These are phyloP conservation scores for Lasioglossum zephyrum DNA, from an alignment of 2,888 invertebrate species.

Conservation along the genomic window DNA sequence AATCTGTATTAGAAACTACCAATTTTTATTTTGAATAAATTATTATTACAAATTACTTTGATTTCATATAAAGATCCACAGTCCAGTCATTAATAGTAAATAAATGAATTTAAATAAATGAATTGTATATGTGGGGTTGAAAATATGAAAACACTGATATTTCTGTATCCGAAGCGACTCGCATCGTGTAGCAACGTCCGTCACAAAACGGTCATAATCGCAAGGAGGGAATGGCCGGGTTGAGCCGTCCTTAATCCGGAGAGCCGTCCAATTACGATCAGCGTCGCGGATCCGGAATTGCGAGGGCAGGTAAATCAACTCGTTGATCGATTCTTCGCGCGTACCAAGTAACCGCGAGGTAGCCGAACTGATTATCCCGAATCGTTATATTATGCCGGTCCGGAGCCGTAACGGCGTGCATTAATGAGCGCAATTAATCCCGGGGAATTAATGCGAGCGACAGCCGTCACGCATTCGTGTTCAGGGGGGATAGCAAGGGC, in stretches of 20 bases:
- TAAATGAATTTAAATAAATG: neutral
- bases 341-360: neutral
- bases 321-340: constrained; percentile 7
- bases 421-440: constrained; percentile 78
- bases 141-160: neutral
- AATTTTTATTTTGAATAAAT: neutral
- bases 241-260: neutral
- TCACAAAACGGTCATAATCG: neutral
- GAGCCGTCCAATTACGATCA: neutral
- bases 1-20: neutral
- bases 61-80: no score
- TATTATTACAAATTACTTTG: no score
- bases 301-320: constrained; percentile 1
- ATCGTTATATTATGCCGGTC: constrained; percentile 32
- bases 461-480: constrained; percentile 67
- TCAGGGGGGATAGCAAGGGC: neutral
- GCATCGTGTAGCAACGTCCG: neutral
- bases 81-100: no score
- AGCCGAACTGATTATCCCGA: constrained; percentile 26
- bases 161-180: neutral
- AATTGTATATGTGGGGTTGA: neutral
- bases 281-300: neutral
- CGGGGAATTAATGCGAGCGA: constrained; percentile 73
- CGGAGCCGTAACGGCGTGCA: constrained; percentile 53
- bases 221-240: neutral